Base-by-base conservation (phyloP, 2,797 vertebrate genomes). In the Rhinoraja longicauda region DNA sequence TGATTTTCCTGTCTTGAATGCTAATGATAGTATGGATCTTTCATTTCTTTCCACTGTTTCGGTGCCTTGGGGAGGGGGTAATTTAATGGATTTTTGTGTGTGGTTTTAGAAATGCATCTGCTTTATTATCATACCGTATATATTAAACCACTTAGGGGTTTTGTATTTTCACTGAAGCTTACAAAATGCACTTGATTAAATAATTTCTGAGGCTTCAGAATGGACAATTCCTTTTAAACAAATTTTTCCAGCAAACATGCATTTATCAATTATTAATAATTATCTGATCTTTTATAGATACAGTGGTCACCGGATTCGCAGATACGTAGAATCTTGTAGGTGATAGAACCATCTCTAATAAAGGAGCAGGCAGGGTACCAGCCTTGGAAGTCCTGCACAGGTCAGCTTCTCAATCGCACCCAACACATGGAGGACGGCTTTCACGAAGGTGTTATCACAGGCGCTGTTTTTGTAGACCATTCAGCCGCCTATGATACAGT, bases 61-160 rank as follows among this genome's bases (percentile, higher is more conserved):
- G 95, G 93, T 78, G 94, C 96, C 95, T 94, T 94, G 91, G 94
- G 95, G 94, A 93, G 70, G 93, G 93, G 12, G 72, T 94, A 94
- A 94, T 94, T 90, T 96, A 96, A 97, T 96, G 96, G 96, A 95
- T 96, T 95, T 94, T 94, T 95, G 70, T 94, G 93, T 94, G 95
- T 94, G 94, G 93, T 94, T 67, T 94, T 95, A 95, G 94, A 96
- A 95, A 96, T 96, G 96, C 95, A 94, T 95, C 95, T 94, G 93
- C 39, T 92, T 92, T 95, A 96, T 97, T 97, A 96, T 95, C 96
- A 96, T 96, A n/a, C n/a, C n/a, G n/a, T n/a, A 96, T 96, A 96
- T 96, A 97, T 97, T 96, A 96, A 95, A 96, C 95, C 96, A 94
- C 94, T 95, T 94, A 94, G 94, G 93, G 93, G 93, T 93, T 94